These are phyloP conservation scores for Alviniconcha marisindica DNA, from an alignment of 1,140 invertebrate species.

Conservation along the genomic window DNA sequence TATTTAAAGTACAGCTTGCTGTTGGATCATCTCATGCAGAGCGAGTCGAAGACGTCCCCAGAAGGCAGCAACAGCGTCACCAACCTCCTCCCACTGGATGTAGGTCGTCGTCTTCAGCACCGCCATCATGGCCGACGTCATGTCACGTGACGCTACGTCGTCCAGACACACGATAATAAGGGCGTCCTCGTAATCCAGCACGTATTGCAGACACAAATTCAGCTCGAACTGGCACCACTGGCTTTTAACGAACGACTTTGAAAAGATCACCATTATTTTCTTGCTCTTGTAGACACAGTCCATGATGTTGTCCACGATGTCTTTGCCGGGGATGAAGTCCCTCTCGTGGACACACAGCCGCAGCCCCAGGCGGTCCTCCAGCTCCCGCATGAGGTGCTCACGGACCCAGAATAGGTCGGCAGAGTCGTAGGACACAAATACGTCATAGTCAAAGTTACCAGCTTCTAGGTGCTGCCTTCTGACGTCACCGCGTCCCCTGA, in stretches of 20 bases:
- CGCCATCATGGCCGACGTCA: conserved; percentile 36
- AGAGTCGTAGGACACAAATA: conserved; percentile 52
- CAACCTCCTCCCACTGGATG: conserved; percentile 37
- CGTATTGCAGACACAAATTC: conserved; percentile 62
- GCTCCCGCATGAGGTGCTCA: conserved; percentile 72
- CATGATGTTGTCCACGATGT: conserved; percentile 59
- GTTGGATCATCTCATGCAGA: conserved; percentile 14
- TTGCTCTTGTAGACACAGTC: conserved; percentile 55
- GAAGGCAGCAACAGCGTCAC: neutral
- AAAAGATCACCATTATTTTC: conserved; percentile 56
- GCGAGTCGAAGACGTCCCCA: conserved; percentile 21
- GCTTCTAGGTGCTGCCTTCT: neutral
- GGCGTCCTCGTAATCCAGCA: conserved; percentile 36
- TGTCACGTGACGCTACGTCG: conserved; percentile 34
- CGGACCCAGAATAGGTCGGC: conserved; percentile 58
- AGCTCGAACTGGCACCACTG: conserved; percentile 72
- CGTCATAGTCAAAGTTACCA: conserved; percentile 45
- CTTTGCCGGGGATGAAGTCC: conserved; percentile 58
- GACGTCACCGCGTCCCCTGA: neutral
- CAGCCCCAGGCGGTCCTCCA: conserved; percentile 36
- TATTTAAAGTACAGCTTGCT: no score
- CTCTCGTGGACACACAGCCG: conserved; percentile 63
- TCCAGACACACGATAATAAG: conserved; percentile 45
- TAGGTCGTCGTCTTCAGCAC: conserved; percentile 43
- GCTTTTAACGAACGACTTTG: conserved; percentile 53